Conservation (phyloP, 2,113 vertebrate genomes). For the Axis porcinus region DNA sequence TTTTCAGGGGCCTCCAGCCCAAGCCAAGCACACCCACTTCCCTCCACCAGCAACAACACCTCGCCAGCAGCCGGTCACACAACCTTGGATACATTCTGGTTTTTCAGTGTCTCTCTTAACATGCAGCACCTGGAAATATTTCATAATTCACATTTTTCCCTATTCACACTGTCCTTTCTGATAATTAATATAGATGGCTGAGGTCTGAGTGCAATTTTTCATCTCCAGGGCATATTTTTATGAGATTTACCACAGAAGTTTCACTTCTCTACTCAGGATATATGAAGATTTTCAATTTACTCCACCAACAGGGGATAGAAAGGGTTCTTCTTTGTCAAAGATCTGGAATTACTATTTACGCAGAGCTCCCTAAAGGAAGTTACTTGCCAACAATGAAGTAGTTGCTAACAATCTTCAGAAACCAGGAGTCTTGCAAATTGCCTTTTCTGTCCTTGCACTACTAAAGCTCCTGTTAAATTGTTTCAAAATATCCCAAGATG, state of each 20-base stretch:
- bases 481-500: background rate
- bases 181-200: slow-evolving; percentile 39
- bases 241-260: slow-evolving; percentile 30
- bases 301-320: background rate
- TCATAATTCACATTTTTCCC: background rate
- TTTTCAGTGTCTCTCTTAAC: background rate
- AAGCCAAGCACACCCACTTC: accelerated
- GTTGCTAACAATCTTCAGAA: background rate
- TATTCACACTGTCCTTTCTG: background rate
- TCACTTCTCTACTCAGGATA: slow-evolving; percentile 25
- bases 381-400: background rate
- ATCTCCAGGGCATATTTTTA: slow-evolving; percentile 25
- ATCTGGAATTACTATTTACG: background rate
- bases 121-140: background rate
- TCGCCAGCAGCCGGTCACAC: background rate
- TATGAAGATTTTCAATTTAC: slow-evolving; percentile 29
- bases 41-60: background rate
- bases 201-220: slow-evolving; percentile 10
- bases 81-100: background rate
- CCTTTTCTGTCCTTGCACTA: background rate
- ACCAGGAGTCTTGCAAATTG: background rate
- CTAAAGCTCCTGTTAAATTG: background rate
- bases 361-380: background rate
- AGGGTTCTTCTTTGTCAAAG: background rate
- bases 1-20: background rate